Base-by-base conservation (phyloP, 1,140 invertebrate genomes). In the Drosophila tristis region DNA sequence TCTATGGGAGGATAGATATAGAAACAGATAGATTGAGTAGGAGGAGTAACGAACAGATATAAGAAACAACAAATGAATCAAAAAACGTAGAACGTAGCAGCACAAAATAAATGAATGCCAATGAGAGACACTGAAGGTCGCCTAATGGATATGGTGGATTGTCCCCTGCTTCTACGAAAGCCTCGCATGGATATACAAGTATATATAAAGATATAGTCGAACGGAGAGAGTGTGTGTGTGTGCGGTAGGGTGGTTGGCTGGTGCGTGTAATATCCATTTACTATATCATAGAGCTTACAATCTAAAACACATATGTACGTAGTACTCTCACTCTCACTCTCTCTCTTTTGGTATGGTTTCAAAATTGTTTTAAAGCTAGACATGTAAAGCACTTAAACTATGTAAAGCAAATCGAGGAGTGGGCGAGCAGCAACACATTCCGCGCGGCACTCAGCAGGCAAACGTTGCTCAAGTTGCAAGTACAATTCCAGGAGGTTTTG, bases 341-440 rank as follows among this genome's bases (percentile, higher is more conserved):
- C 20, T 43, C 13, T 2, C 2, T 58, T 26, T 20, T 47, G 4
- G 11, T 13, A 35, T 13, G 31, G 20, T 23, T 64, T 71, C 77
- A 89, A 90, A 89, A 78, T 89, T 90, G 84, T 80, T 90, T 90
- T 78, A 90, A 89, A 84, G 80, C 76, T 79, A 71, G 44, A 39
- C 35, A 39, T 39, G 35, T 39, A 39, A 49, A 57, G 51, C 72
- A 87, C 81, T 81, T 86, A 85, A 67, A 70, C 9, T 68, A 55
- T 68, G 49, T 77, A 39, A 9, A 39, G 29, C 51, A 35, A 31
- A 31, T 31, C 20, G 20, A 20, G 20, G 31, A 8, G 7, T 4
- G 1, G 35, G 35, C n/a, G 9, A 11, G 35, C 35, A 39, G 35
- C 35, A 39, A 13, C 35, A 56, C 43, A 49, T 65, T 60, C 51